Evolutionary conservation across 2,797 vertebrate species (phyloP).

Genomic region (Potorous gilbertii): DNA sequence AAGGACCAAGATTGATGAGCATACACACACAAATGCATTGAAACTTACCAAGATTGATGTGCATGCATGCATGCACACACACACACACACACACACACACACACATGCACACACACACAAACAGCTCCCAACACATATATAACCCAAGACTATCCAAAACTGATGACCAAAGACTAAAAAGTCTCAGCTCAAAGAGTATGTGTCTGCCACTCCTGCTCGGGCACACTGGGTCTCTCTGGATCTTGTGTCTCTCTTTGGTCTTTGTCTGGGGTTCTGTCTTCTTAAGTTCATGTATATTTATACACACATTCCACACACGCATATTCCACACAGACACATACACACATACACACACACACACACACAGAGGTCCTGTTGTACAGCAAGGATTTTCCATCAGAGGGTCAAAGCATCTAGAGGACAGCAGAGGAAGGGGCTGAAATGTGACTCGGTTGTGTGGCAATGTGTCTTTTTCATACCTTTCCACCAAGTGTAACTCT

Average conservation of each 20-base stretch:
- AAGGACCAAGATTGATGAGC: too few species aligned
- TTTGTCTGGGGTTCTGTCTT: background rate
- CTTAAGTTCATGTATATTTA: too few species aligned
- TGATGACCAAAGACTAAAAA: too few species aligned
- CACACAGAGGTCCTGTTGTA: background rate
- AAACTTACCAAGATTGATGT: too few species aligned
- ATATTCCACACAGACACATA: background rate
- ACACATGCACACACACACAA: too few species aligned
- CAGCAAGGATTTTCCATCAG: background rate
- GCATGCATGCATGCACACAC: too few species aligned
- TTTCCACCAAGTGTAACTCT: background rate
- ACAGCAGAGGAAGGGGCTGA: background rate
- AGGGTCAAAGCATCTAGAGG: background rate
- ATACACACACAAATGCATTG: too few species aligned
- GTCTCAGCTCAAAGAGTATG: background rate
- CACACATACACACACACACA: background rate
- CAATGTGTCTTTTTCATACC: background rate
- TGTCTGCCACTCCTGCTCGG: background rate
- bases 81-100: too few species aligned
- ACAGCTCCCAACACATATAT: too few species aligned
- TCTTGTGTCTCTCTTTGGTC: background rate
- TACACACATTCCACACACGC: background rate
- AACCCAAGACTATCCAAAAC: too few species aligned
- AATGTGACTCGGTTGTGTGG: background rate
- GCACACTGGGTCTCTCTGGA: background rate